Base-by-base conservation (phyloP, 1,140 invertebrate species). In the Procambarus virginalis region DNA sequence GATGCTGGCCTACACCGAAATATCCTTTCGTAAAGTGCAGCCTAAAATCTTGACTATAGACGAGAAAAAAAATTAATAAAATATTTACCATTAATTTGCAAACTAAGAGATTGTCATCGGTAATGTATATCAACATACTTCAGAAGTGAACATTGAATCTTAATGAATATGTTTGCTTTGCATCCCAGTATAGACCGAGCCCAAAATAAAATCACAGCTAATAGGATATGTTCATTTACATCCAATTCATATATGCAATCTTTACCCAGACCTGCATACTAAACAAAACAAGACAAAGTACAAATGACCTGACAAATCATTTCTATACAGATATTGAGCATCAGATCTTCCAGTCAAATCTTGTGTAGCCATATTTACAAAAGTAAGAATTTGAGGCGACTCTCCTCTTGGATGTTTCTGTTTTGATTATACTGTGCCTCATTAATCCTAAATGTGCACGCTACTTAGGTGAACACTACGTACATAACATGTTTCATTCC, bases 301-400 rank as follows among this genome's bases (percentile, higher is more conserved):
- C 68, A 73, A 73, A 73, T n/a, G 20, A 73, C 68, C 22, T 34
- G 68, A 73, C 68, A 73, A 73, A 34, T 73, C 20, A 34, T 73
- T 70, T 34, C n/a, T 73, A 34, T 20, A 73, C n/a, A 73, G 68
- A 73, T 73, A 73, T 73, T 73, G 68, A 73, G 68, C 68, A 73
- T 73, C 10, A 34, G 68, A 73, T 73, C n/a, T 73, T 73, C 68
- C 68, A 34, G 68, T 73, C 14, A 34, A 22, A 73, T 73, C 22
- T 73, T 73, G 22, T 73, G 68, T 34, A 73, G n/a, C 5, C 22
- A 73, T 34, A 34, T 73, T 73, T 73, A 73, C 68, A 34, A 22
- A 73, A 73, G 68, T 6, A 34, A 34, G 68, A 73, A 73, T 73
- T 73, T 73, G 22, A 73, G 68, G 22, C 8, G 5, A 73, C 6